phyloP scores from a whole-genome alignment of 2,888 invertebrate species.

The Charanyca ferruginea region DNA sequence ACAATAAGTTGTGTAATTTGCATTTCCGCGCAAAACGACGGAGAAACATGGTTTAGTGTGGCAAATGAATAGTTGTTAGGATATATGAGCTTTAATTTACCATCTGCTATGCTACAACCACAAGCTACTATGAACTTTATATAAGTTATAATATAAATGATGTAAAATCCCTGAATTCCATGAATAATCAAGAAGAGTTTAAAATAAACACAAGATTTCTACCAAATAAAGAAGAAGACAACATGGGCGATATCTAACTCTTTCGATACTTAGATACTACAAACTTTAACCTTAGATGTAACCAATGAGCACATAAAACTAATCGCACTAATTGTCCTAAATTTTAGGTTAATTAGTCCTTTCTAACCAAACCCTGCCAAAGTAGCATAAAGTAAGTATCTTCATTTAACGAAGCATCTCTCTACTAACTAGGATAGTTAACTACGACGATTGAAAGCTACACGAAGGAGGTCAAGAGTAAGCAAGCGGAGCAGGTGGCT shows the following conservation, averaged over 20 bases:
- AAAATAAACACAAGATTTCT: no score
- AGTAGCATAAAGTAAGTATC: neutral
- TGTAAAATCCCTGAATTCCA: no score
- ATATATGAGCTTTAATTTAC: neutral
- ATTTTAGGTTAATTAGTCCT: no score
- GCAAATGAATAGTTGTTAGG: constrained; percentile 1
- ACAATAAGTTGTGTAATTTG: constrained; percentile 70
- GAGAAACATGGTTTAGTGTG: constrained; percentile 37
- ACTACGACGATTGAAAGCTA: constrained; percentile 24
- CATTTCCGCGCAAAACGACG: constrained; percentile 69
- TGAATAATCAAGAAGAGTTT: no score
- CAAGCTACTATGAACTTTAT: neutral
- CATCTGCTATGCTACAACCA: neutral
- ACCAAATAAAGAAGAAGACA: no score
- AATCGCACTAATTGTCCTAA: no score
- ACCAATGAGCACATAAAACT: no score
- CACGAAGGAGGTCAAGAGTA: constrained; percentile 53
- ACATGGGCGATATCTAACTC: no score
- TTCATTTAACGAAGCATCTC: constrained; percentile 12
- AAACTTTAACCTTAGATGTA: no score
- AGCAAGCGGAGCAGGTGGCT: constrained; percentile 49
- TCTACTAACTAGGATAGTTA: constrained; percentile 22
- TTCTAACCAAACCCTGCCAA: neutral
- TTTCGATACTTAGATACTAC: no score
- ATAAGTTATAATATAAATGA: neutral